Evolutionary conservation across 2,797 vertebrate genomes (phyloP), one percentile per base, ranked within the genome.

Genomic region (Remorina albescens): DNA sequence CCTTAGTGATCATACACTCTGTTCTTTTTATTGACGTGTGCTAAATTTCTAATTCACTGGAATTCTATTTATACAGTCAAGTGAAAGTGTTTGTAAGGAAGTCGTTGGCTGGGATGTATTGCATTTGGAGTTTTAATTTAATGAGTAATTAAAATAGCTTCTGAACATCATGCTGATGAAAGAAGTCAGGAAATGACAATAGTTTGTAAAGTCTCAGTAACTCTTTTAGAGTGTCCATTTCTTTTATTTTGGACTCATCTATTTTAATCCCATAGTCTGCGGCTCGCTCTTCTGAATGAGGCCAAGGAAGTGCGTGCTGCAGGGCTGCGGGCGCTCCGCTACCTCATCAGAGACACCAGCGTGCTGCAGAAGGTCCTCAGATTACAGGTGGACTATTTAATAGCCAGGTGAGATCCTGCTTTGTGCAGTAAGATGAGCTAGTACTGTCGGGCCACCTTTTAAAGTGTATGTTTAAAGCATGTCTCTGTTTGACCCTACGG

Each of bases 271-370:
- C 47, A 4, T 74, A 99, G 98, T 92, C 94, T 99, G 91, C 94
- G 98, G 67, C 92, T 99, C 90, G 96, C 98, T 88, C 95, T 99
- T 76, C 93, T 99, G 71, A 99, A 99, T 76, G 98, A 99, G 96
- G 98, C 98, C 47, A 99, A 99, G 92, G 98, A 99, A 91, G 98
- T 99, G 61, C 95, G 98, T 82, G 98, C 98, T 80, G 98, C 98
- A 46, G 98, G 98, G 36, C 92, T 99, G 80, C 94, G 98, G 91
- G 96, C 97, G 2, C 96, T 99, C 78, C 97, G 98, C 34, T 98
- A 99, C 93, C 97, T 99, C 79, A 99, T 99, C 85, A 93, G 96
- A 91, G 98, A 99, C 89, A 95, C 96, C 86, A 91, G 70, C 77
- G 94, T 99, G 90, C 94, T 99, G 73, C 97, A 99, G 92, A 99